Base-by-base conservation (phyloP, 2,797 vertebrate species). In the Oophaga sylvatica region DNA sequence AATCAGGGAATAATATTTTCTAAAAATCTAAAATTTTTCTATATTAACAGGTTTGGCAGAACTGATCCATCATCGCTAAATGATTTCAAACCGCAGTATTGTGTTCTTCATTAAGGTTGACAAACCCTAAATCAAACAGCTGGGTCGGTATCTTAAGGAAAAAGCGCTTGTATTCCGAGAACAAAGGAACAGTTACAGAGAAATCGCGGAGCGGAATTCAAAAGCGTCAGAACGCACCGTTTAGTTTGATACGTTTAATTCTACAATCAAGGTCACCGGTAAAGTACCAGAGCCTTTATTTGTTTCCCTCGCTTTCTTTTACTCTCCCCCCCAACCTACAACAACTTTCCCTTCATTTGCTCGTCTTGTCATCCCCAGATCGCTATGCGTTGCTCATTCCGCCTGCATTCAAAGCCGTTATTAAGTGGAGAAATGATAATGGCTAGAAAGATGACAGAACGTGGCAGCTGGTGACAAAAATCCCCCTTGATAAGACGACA, bases 401-500 rank as follows among this genome's bases (percentile, higher is more conserved):
- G 94, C 91, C 93, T 94, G 94, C 93, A 95, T 95, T 96, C 95
- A 96, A 96, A 96, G 95, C 95, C 94, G 94, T 95, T 96, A 95
- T 96, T 96, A 96, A 96, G 95, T 94, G 95, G 93, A 96, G 95
- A 96, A 95, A 96, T 95, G 93, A 95, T 96, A 96, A 96, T 96
- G 95, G 95, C 93, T 95, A 94, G 93, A 96, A 96, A 97, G 96
- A 96, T 96, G 96, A 96, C 95, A 96, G 96, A 95, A 95, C 95
- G 94, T 95, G 94, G 94, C 96, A 96, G 95, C 95, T 95, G 95
- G 95, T 95, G 95, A 96, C 95, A 95, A 94, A 93, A 95, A 95
- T 94, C 91, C 84, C 94, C 94, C 95, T 95, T 95, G 94, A 96
- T 95, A 96, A 96, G 96, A 96, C 94, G 94, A 96, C 96, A 95